These are phyloP conservation scores for Microplitis mediator DNA, from an alignment of 1,140 invertebrate genomes.

Conservation along the genomic window DNA sequence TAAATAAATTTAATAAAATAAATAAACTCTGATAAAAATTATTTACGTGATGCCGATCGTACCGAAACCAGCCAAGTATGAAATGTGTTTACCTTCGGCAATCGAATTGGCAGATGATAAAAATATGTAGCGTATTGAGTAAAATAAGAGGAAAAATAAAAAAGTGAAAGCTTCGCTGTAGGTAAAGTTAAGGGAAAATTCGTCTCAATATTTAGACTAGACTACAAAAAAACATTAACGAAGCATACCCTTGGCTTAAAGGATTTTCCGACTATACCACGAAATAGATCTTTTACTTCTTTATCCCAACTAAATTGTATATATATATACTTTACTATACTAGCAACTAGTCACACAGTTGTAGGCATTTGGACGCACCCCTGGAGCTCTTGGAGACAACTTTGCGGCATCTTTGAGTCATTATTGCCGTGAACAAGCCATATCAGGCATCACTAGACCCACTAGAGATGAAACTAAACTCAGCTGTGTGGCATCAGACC, in stretches of 20 bases:
- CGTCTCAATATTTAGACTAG: conserved; percentile 33
- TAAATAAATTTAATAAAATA: no score
- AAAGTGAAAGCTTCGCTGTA: conserved; percentile 22
- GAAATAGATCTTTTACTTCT: not conserved
- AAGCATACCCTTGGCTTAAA: conserved; percentile 24
- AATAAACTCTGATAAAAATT: no score
- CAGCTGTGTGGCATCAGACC: not conserved
- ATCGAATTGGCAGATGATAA: no score
- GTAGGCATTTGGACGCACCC: not conserved
- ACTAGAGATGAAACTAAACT: no score
- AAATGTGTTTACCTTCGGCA: no score
- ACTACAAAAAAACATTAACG: conserved; percentile 30
- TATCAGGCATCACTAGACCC: no score
- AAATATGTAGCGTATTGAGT: no score
- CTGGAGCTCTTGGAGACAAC: not conserved
- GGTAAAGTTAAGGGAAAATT: conserved; percentile 9
- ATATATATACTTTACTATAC: no score
- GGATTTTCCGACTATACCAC: not conserved
- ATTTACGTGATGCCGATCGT: no score
- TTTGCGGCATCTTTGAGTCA: not conserved
- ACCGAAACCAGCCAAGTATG: no score
- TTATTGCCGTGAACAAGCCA: not conserved
- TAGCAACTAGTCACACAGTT: no score
- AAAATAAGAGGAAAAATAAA: not conserved
- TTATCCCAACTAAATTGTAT: not conserved